phyloP scores from a whole-genome alignment of 2,113 vertebrate genomes.

The Tupaia chinensis region DNA sequence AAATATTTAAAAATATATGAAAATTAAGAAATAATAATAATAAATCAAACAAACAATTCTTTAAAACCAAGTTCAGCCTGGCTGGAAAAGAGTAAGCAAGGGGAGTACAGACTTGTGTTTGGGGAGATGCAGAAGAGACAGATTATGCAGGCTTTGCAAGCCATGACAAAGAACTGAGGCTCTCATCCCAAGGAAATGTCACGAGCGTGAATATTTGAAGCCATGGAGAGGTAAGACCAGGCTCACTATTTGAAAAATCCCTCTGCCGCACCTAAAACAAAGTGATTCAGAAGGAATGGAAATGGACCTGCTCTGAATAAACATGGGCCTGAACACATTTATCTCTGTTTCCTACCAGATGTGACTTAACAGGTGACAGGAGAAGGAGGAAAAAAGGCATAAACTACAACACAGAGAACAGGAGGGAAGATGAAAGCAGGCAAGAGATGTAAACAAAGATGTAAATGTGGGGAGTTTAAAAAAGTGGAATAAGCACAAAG shows the following conservation, averaged over 20 bases:
- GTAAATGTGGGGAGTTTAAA: neutral
- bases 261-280: neutral
- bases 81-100: neutral
- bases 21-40: too few relatives aligned
- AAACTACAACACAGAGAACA: neutral
- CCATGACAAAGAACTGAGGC: neutral
- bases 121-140: neutral
- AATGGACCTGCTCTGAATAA: neutral
- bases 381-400: neutral
- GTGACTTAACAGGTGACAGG: neutral
- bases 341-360: constrained; percentile 6
- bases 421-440: neutral
- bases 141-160: neutral
- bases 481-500: neutral
- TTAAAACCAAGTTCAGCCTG: neutral
- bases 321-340: neutral
- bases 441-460: neutral
- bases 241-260: neutral
- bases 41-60: too few relatives aligned
- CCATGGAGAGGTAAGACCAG: neutral
- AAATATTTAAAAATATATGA: too few relatives aligned
- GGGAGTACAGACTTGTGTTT: neutral
- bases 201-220: neutral
- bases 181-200: neutral
- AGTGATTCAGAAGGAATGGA: neutral